phyloP scores from a whole-genome alignment of 1,140 invertebrate genomes.

The Anastrepha obliqua region DNA sequence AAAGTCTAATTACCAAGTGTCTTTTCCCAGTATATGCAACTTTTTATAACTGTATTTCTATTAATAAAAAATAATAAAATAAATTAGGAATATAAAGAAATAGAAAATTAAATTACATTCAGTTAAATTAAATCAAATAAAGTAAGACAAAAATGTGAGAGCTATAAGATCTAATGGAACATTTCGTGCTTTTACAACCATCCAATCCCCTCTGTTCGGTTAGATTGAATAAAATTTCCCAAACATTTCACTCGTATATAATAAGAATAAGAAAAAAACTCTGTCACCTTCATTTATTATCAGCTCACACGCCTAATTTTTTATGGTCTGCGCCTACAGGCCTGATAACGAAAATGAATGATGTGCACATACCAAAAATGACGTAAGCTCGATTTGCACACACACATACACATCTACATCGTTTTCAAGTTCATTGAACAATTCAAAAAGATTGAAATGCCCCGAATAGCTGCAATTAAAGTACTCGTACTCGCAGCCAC shows the following conservation, averaged over 20 bases:
- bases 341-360: slow-evolving; percentile 4
- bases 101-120: too few relatives aligned
- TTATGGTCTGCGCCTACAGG: not conserved
- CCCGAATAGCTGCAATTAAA: not conserved
- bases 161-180: too few relatives aligned
- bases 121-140: too few relatives aligned
- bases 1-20: too few relatives aligned
- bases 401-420: not conserved
- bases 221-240: not conserved
- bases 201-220: too few relatives aligned
- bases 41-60: too few relatives aligned
- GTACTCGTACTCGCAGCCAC: not conserved
- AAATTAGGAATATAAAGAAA: too few relatives aligned
- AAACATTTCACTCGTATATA: not conserved
- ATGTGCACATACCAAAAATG: not conserved
- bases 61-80: too few relatives aligned
- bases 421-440: slow-evolving; percentile 50
- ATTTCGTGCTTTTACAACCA: too few relatives aligned
- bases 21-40: too few relatives aligned
- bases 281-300: slow-evolving; percentile 18
- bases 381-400: not conserved
- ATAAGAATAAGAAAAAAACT: not conserved
- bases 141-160: too few relatives aligned
- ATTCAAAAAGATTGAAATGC: not conserved
- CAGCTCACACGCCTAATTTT: not conserved